A percentile compares a stretch with the other conserved stretches of the same genome.
phyloP scores from a whole-genome alignment of 2,888 invertebrate genomes.

The Charanyca ferruginea region DNA sequence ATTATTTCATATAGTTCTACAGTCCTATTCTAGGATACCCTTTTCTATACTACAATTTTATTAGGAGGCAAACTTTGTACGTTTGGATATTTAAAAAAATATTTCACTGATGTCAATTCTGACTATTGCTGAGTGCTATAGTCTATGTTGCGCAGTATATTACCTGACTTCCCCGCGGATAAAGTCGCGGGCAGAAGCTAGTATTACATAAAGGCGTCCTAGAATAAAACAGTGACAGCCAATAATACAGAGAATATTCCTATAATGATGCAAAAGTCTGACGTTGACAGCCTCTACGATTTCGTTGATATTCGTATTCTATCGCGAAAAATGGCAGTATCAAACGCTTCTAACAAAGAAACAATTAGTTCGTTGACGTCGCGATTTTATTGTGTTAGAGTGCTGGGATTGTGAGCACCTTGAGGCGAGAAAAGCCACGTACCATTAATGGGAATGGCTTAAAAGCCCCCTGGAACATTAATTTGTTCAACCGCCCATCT shows the following conservation, averaged over 20 bases:
- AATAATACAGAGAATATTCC: conserved; percentile 29
- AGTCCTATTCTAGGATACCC: no score
- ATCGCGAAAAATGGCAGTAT: neutral
- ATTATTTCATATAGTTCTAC: conserved; percentile 13
- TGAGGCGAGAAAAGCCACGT: conserved; percentile 49
- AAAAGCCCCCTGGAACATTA: conserved; percentile 65
- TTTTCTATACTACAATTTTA: no score
- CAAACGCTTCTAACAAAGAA: conserved; percentile 12
- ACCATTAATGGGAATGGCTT: conserved; percentile 57
- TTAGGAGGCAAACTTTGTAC: no score
- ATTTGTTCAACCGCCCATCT: conserved; percentile 67
- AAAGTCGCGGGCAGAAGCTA: no score
- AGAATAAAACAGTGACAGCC: conserved; percentile 11
- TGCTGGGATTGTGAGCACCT: conserved; percentile 28
- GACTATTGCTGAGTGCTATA: no score
- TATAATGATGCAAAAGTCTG: conserved; percentile 30
- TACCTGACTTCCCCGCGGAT: no score
- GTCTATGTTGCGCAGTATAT: no score
- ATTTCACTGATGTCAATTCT: no score
- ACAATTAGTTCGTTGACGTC: conserved; percentile 45
- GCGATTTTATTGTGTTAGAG: conserved; percentile 28
- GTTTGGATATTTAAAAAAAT: no score
- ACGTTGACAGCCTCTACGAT: conserved; percentile 28
- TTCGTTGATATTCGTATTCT: conserved; percentile 17
- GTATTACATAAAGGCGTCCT: conserved; percentile 18